Evolutionary conservation across 2,113 vertebrate genomes (phyloP), one percentile per base, ranked within the genome.

Genomic region (Lates calcarifer): DNA sequence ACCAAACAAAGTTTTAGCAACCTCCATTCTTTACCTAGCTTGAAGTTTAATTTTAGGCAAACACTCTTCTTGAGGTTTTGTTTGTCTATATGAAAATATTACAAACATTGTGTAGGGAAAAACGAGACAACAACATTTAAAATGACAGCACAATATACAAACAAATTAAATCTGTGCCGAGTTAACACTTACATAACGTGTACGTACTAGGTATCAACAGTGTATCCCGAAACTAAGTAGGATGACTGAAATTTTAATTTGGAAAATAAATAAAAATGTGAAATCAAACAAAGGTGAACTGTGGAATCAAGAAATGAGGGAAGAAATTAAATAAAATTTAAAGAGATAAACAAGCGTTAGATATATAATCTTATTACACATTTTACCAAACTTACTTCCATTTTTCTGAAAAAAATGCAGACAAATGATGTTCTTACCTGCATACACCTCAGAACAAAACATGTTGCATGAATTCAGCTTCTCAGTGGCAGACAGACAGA

Each of bases 371-470:
- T 26, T 31, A 39, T 39, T 22, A 70, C 9, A 66, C 11, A 55
- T 24, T 57, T 37, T 45, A 55, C 24, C 9, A 39, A 65, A 22
- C 22, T 1, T 0, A 8, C 11, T 51, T 37, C 5, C 18, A 31
- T 53, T 3, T 58, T 45, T 43, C 2, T 31, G 4, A 74, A 58
- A 64, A 64, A 62, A 28, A 4, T 29, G 33, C 20, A 68, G 26
- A 83, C 1, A 57, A 68, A 71, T 9, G 3, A 3, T 13, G 20
- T 14, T 18, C 13, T 89, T 92, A 95, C 94, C 94, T 94, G 92
- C 75, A 24, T 94, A 94, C 29, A 93, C 77, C 26, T 94, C 94
- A 58, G 81, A 85, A 71, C 13, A 94, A 84, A 95, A 83, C 94
- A 95, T 95, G 81, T 58, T 84, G 65, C 61, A 6, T 61, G 41